Percentiles rank a stretch among this genome's conserved stretches.
Conservation (phyloP, 1,140 invertebrate species). For the Neotoxoptera formosana region DNA sequence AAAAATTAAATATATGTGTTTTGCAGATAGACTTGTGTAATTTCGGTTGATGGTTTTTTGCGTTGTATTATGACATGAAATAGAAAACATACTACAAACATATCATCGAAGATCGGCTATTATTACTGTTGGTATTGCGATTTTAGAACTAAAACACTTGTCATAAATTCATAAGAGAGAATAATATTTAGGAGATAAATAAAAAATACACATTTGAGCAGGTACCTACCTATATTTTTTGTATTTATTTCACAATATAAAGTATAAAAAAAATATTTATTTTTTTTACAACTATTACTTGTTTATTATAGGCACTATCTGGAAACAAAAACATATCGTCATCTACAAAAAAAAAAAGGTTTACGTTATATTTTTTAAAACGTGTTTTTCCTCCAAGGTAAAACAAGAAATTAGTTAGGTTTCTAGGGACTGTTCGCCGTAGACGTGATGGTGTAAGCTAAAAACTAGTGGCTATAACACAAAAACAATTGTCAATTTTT, state of each 20-base stretch:
- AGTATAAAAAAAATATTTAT: too few relatives aligned
- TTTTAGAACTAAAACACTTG: background rate
- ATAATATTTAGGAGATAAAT: background rate
- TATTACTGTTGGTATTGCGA: background rate
- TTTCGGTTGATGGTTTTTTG: too few relatives aligned
- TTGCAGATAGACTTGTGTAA: too few relatives aligned
- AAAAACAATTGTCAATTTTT: background rate
- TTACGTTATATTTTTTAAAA: background rate
- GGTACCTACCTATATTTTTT: background rate
- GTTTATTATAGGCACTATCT: too few relatives aligned
- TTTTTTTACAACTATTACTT: too few relatives aligned
- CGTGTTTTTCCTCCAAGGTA: background rate
- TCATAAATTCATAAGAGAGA: background rate
- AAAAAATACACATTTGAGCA: fast-evolving
- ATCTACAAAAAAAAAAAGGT: background rate
- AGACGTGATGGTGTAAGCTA: background rate
- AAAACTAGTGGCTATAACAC: background rate
- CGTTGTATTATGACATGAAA: too few relatives aligned
- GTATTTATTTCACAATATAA: background rate
- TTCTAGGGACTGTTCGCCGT: too few relatives aligned
- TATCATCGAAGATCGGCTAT: background rate
- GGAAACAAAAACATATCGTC: too few relatives aligned
- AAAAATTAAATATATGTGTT: too few relatives aligned
- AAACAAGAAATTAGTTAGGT: too few relatives aligned
- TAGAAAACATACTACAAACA: background rate